Evolutionary conservation across 2,888 invertebrate genomes (phyloP).

Genomic region (Carpatolechia fugitivella): DNA sequence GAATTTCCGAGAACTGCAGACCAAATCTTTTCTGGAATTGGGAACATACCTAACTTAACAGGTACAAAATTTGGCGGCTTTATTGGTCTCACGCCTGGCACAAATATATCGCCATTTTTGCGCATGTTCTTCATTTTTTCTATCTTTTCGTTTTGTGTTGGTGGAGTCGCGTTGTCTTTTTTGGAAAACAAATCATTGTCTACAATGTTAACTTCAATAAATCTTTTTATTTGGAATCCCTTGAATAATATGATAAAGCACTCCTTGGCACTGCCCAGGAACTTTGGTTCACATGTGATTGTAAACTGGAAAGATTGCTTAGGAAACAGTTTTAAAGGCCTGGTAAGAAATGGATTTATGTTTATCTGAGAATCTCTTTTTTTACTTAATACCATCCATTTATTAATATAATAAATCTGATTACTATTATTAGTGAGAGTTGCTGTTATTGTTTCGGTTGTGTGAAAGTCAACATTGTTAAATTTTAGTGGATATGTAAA

Average conservation of each 20-base stretch:
- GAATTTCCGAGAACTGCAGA: constrained; percentile 59
- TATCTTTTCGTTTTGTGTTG: constrained; percentile 33
- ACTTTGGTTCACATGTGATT: constrained; percentile 77
- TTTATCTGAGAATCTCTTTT: constrained; percentile 74
- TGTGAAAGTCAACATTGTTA: constrained; percentile 58
- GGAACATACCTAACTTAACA: constrained; percentile 64
- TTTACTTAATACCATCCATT: constrained; percentile 72
- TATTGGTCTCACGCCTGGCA: constrained; percentile 76
- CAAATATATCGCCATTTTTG: constrained; percentile 34
- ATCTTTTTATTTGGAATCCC: constrained; percentile 80
- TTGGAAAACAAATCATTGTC: constrained; percentile 18
- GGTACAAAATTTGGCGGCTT: constrained; percentile 81
- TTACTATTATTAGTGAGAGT: constrained; percentile 66
- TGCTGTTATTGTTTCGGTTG: constrained; percentile 39
- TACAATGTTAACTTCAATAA: constrained; percentile 75
- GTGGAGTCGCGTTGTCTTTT: constrained; percentile 18
- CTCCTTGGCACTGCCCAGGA: constrained; percentile 81
- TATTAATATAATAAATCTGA: constrained; percentile 60
- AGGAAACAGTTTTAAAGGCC: constrained; percentile 56
- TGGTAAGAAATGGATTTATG: constrained; percentile 57
- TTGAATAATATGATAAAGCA: constrained; percentile 80
- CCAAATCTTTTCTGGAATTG: constrained; percentile 73
- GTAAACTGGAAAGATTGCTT: constrained; percentile 57
- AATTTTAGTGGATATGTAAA: constrained; percentile 75
- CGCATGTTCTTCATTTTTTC: constrained; percentile 45